Base-by-base conservation (phyloP, 1,140 invertebrate species). In the Drosophila rhopaloa region DNA sequence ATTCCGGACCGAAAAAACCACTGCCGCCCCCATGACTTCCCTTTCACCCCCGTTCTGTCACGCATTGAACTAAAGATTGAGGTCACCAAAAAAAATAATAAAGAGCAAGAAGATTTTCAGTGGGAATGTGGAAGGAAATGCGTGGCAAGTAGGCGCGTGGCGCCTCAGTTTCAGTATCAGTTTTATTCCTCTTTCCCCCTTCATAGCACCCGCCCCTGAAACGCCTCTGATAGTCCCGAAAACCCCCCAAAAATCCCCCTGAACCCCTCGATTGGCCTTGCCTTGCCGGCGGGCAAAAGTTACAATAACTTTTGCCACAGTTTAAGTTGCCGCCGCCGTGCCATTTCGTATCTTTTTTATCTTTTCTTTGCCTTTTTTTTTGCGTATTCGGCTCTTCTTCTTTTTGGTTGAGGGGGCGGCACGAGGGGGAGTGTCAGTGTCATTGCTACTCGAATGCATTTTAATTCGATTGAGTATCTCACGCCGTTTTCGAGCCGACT, bases 221-320 rank as follows among this genome's bases (percentile, higher is more conserved):
- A 27, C 7, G 13, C 2, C 19, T 27, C 2, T 9, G 1, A 32
- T 8, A n/a, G 13, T 1, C 35, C 2, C 9, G 1, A 32, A 32
- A 32, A 32, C 19, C 4, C 27, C 8, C 32, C 13, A 2, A 32
- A 32, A 32, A 7, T 5, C 37, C 50, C 37, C 50, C 51, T 35
- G 4, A 35, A 14, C 10, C 46, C 19, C 37, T 4, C 29, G 27
- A 68, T 56, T 76, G 65, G 56, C 73, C 47, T 73, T 79, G 65
- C 77, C 72, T 51, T 55, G 71, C 78, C 78, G 60, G 75, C 66
- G 70, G 83, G 35, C 75, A 88, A 76, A 77, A 86, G 82, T 88
- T 83, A 79, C 83, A 86, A 86, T 82, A 86, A 88, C 83, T 88
- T 86, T 82, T 88, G 83, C 71, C 82, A 86, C 82, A 86, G 83